Evolutionary conservation across 2,797 vertebrate species (phyloP).

Genomic region (Spinus olivaceus): DNA sequence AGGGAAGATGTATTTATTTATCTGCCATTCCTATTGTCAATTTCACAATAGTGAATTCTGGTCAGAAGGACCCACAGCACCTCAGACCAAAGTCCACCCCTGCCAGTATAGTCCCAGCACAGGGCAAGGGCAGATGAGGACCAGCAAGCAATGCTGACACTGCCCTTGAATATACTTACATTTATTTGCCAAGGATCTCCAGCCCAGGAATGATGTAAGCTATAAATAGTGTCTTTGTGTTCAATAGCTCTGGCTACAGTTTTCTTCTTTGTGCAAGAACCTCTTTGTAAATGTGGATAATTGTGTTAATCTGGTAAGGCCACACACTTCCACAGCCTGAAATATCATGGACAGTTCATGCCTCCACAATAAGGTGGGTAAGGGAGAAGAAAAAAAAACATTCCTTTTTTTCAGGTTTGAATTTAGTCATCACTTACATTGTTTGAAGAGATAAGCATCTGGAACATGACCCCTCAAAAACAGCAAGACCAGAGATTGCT

Average conservation of each 20-base stretch:
- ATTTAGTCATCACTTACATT: not conserved
- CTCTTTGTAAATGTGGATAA: not conserved
- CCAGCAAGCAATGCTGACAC: not conserved
- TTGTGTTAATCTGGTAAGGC: not conserved
- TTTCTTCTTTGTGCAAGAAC: not conserved
- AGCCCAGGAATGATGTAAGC: not conserved
- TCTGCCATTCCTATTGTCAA: not conserved
- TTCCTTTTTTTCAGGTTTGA: not conserved
- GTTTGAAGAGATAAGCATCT: not conserved
- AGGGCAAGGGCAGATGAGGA: not conserved
- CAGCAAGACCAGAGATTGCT: not conserved
- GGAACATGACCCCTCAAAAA: not conserved
- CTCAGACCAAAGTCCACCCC: not conserved
- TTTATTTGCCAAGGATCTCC: not conserved
- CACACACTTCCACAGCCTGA: not conserved
- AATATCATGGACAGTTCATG: not conserved
- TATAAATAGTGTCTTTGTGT: not conserved
- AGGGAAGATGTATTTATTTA: not conserved
- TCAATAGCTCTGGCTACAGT: not conserved
- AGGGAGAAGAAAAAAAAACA: rapidly evolving
- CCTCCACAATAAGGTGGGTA: not conserved
- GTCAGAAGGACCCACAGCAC: not conserved
- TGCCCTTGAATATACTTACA: not conserved
- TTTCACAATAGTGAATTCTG: not conserved
- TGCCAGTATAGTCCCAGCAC: not conserved